Evolutionary conservation across 2,888 invertebrate genomes (phyloP), one percentile per base, ranked within the genome.

Genomic region (Crioceris asparagi): DNA sequence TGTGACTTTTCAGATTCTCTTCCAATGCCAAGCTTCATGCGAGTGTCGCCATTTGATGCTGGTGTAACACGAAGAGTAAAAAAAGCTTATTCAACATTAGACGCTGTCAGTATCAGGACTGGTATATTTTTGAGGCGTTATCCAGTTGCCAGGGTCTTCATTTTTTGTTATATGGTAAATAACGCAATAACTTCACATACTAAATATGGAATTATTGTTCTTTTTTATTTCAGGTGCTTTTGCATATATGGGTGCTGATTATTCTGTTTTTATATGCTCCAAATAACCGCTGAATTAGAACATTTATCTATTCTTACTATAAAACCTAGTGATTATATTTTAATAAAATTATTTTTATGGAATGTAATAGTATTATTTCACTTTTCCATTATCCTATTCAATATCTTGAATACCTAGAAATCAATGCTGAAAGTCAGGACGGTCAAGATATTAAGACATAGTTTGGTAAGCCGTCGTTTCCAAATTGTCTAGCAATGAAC

Each of bases 221-320:
- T 47, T 41, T 60, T 61, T 16, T 67, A 42, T 61, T 62, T 19
- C 67, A 80, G 81, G 64, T 77, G n/a, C 64, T 85, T 34, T 68
- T 90, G 10, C 88, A 88, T 61, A 63, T 86, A 14, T 87, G 86
- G 86, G 84, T 87, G 34, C 70, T 85, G 60, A 72, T 85, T 34
- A 83, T 88, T 12, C 64, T 88, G 36, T 70, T 85, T 38, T 80
- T 83, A 3, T 83, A 81, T 48, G 58, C 59, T 43, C 61, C 62
- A 39, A 51, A 47, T 23, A 55, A 46, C 43, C 47, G 46, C 35
- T 55, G 43, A 47, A 29, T n/a, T n/a, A n/a, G n/a, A n/a, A n/a
- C n/a, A n/a, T n/a, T n/a, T n/a, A n/a, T n/a, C n/a, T n/a, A n/a
- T n/a, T n/a, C n/a, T n/a, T n/a, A n/a, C n/a, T n/a, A n/a, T n/a